phyloP scores from a whole-genome alignment of 2,797 vertebrate genomes.

The Leuciscus waleckii region DNA sequence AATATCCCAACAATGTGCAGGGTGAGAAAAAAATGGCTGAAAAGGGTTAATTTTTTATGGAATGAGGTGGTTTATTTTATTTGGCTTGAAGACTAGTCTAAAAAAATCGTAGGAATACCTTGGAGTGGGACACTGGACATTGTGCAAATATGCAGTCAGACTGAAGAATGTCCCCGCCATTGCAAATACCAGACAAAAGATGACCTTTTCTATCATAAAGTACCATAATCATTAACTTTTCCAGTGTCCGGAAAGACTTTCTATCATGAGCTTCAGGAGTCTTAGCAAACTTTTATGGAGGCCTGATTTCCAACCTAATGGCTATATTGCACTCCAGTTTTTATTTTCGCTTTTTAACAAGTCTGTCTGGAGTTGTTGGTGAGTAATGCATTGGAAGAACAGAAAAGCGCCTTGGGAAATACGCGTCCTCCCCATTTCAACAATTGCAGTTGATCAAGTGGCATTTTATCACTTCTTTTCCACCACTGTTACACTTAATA shows the following conservation, averaged over 20 bases:
- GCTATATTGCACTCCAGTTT: conserved; percentile 30
- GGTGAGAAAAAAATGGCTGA: neutral
- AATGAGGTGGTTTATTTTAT: conserved; percentile 57
- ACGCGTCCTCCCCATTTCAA: neutral
- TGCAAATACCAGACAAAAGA: conserved; percentile 50
- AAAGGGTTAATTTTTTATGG: conserved; percentile 52
- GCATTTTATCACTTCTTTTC: conserved; percentile 14
- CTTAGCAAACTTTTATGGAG: conserved; percentile 23
- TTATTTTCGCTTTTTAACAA: conserved; percentile 46
- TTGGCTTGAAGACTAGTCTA: conserved; percentile 47
- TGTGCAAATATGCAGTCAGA: conserved; percentile 60
- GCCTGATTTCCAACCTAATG: conserved; percentile 37
- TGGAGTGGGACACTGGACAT: conserved; percentile 56
- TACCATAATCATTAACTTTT: conserved; percentile 45
- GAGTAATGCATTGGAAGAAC: conserved; percentile 31
- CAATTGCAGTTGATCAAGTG: neutral
- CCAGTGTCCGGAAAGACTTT: conserved; percentile 25
- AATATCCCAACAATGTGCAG: conserved; percentile 17
- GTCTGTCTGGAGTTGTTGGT: conserved; percentile 19
- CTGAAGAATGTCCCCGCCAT: conserved; percentile 52
- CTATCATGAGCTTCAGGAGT: conserved; percentile 14
- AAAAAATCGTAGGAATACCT: conserved; percentile 58
- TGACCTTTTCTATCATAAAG: conserved; percentile 41
- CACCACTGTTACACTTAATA: neutral
- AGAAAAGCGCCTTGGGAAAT: neutral